Base-by-base conservation (phyloP, 1,140 invertebrate genomes). In the Pissodes strobi region DNA sequence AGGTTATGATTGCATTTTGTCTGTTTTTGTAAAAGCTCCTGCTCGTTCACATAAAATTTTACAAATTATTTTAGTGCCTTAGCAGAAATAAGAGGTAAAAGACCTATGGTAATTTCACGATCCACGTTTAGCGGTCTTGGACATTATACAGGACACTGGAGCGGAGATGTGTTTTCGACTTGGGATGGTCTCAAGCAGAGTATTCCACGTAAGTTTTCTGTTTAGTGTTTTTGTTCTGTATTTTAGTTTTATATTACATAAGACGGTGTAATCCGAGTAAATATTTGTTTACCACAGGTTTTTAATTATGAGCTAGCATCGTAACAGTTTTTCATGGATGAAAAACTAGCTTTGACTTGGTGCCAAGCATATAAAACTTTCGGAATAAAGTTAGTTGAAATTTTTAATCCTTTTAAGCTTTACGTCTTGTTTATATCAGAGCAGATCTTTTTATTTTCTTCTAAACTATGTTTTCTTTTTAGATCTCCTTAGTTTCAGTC, bases 61-160 rank as follows among this genome's bases (percentile, higher is more conserved):
- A n/a, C n/a, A n/a, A n/a, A 13, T 72, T 60, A 68, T 78, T 77
- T 48, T 74, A 92, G 90, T 59, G 89, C 86, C 1, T 71, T 93
- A 62, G 79, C 75, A 12, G 83, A 87, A 73, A 83, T 91, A 53
- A 79, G 84, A 21, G 81, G 83, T 12, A 87, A 86, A 71, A 82
- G 93, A 60, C 88, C 91, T 12, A 89, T 97, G 72, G 84, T 95
- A 21, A 90, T 97, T 53, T 90, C 90, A 0, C 82, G 95, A 45
- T 90, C 93, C 0, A 89, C 91, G 0, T 96, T 89, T 80, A 79
- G 90, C 34, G 90, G 93, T 4, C 84, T 86, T 64, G 94, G 94
- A 13, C 81, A 83, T 58, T 94, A 87, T 78, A 86, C 87, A n/a
- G 93, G 91, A 9, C 92, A 96, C 79, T 98, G 95, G 95, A 90